phyloP scores from a whole-genome alignment of 2,888 invertebrate species.

The Spatulosminthurus flaviceps region DNA sequence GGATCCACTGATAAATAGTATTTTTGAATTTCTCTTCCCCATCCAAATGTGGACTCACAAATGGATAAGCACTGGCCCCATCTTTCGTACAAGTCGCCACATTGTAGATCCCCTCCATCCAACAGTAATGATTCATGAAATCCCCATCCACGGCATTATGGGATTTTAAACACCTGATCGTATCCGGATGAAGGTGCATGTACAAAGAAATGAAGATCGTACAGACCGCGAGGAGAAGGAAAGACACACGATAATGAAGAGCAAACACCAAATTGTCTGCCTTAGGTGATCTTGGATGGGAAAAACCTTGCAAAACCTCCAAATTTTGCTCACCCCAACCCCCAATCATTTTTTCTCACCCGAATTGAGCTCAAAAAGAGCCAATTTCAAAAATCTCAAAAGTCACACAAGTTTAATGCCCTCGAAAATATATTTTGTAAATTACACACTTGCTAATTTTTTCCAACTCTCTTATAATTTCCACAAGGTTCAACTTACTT shows the following conservation, averaged over 20 bases:
- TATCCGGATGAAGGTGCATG: background rate
- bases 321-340: too few relatives aligned
- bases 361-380: too few relatives aligned
- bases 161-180: background rate
- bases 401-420: too few relatives aligned
- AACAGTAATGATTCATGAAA: background rate
- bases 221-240: background rate
- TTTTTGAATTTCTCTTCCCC: background rate
- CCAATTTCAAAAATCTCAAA: too few relatives aligned
- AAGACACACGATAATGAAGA: background rate
- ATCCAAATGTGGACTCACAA: background rate
- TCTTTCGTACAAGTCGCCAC: background rate
- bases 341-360: constrained; percentile 12
- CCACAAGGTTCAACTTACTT: too few relatives aligned
- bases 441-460: too few relatives aligned
- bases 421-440: too few relatives aligned
- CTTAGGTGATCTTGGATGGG: background rate
- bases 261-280: background rate
- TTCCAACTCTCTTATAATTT: too few relatives aligned
- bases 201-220: background rate
- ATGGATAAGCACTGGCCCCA: background rate
- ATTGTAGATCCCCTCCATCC: background rate
- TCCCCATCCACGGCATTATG: too few relatives aligned
- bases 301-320: background rate
- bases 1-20: background rate